phyloP scores from a whole-genome alignment of 2,797 vertebrate species.

The Parauchenoglanis ngamensis region DNA sequence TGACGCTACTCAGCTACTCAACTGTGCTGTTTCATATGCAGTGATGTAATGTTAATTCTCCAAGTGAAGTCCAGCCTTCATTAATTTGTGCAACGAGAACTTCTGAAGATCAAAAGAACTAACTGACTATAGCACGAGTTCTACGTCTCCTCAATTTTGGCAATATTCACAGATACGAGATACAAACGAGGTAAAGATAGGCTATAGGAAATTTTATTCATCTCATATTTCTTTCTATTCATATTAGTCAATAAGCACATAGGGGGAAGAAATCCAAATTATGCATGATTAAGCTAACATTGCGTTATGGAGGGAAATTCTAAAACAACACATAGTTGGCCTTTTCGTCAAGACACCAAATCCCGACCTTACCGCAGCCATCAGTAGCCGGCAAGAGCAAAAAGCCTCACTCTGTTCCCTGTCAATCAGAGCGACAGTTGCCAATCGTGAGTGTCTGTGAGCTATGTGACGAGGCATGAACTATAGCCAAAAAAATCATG shows the following conservation, averaged over 20 bases:
- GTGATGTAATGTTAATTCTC: slow-evolving; percentile 56
- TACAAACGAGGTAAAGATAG: not conserved
- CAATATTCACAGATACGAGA: not conserved
- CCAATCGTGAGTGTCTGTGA: not conserved
- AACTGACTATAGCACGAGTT: slow-evolving; percentile 1
- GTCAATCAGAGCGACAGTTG: slow-evolving; percentile 2
- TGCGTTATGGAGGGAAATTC: not conserved
- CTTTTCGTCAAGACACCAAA: not conserved
- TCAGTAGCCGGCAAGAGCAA: not conserved
- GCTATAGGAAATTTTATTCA: not conserved
- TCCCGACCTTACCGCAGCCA: not conserved
- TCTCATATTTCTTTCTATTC: too few relatives aligned
- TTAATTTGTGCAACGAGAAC: not conserved
- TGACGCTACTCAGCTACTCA: slow-evolving; percentile 41
- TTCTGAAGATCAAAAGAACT: slow-evolving; percentile 6
- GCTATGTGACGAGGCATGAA: not conserved
- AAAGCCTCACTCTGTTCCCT: not conserved
- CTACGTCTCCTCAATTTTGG: not conserved
- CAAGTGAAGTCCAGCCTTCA: slow-evolving; percentile 12
- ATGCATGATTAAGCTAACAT: not conserved
- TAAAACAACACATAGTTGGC: not conserved
- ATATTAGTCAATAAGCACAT: not conserved
- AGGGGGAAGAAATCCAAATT: too few relatives aligned
- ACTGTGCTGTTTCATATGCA: slow-evolving; percentile 34
- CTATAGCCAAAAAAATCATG: not conserved